A percentile compares a stretch with the other conserved stretches of the same genome.
Evolutionary conservation across 2,888 invertebrate genomes (phyloP).

Genomic region (Caenorhabditis sinica): DNA sequence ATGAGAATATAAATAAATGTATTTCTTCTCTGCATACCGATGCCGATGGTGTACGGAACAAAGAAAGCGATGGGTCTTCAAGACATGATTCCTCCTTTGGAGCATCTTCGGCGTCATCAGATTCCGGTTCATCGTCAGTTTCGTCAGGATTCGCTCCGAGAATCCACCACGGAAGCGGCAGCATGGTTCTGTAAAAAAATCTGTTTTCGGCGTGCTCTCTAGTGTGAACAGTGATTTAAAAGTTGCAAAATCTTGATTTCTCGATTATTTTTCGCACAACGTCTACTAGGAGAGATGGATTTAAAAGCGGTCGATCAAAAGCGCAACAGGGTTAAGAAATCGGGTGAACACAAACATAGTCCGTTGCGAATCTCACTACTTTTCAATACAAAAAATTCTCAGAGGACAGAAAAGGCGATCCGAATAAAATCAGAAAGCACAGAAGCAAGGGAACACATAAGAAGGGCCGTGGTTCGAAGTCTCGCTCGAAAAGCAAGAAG

Average conservation of each 20-base stretch:
- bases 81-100: not conserved
- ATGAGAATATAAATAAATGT: not conserved
- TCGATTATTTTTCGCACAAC: conserved; percentile 10
- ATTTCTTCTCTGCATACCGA: conserved; percentile 1
- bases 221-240: no score
- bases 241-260: not conserved
- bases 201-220: not conserved
- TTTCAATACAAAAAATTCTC: not conserved
- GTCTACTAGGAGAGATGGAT: conserved; percentile 12
- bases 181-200: conserved; percentile 22
- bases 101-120: not conserved
- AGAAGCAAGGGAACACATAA: conserved; percentile 21
- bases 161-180: conserved; percentile 57
- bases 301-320: conserved; percentile 28
- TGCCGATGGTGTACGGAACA: conserved; percentile 37
- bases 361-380: not conserved
- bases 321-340: conserved; percentile 6
- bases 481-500: conserved; percentile 40
- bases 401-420: conserved; percentile 2
- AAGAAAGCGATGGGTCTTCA: not conserved
- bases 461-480: conserved; percentile 19
- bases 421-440: conserved; percentile 11
- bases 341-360: conserved; percentile 9
- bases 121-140: conserved; percentile 1
- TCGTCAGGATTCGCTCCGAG: conserved; percentile 26